Evolutionary conservation across 1,140 invertebrate genomes (phyloP), one percentile per base, ranked within the genome.

Genomic region (Macrotrachela quadricornifera): DNA sequence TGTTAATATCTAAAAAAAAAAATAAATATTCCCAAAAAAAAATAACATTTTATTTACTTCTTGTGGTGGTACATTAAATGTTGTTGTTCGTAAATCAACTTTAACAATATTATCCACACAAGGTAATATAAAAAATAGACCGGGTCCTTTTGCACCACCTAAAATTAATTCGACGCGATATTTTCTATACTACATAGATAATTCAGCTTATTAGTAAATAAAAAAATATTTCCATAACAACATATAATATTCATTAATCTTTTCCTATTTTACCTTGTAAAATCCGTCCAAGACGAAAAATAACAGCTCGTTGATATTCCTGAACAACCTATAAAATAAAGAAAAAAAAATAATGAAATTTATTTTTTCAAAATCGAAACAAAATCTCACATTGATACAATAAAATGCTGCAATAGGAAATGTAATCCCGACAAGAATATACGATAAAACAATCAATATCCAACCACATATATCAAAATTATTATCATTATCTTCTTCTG

Each of bases 271-370:
- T 38, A 13, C n/a, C 41, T 14, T 36, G n/a, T 15, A 55, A 40
- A 30, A 54, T 49, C 39, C 53, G 39, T 17, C 56, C 56, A 8
- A 57, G 30, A n/a, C 56, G 37, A 21, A 57, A 55, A 17, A 57
- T 57, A 11, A 57, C 56, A 36, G 56, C 56, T 55, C 56, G 36
- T 47, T 57, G 52, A 44, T 57, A 57, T 48, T 57, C 53, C 44
- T 54, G 48, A 8, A 54, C 53, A 49, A 54, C 48, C 53, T 54
- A 36, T 6, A 3, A 36, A 6, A 16, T 16, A 10, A 10, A n/a
- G 10, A 10, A 9, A 46, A 46, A 12, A 47, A 4, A 18, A 6
- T 14, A 6, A 1, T 10, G 37, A 15, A 48, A n/a, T 36, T 14
- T n/a, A 36, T n/a, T 15, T 30, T 36, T 14, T 37, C n/a, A 16